Evolutionary conservation across 2,888 invertebrate genomes (phyloP), one percentile per base, ranked within the genome.

Genomic region (Chloroclysta siterata): DNA sequence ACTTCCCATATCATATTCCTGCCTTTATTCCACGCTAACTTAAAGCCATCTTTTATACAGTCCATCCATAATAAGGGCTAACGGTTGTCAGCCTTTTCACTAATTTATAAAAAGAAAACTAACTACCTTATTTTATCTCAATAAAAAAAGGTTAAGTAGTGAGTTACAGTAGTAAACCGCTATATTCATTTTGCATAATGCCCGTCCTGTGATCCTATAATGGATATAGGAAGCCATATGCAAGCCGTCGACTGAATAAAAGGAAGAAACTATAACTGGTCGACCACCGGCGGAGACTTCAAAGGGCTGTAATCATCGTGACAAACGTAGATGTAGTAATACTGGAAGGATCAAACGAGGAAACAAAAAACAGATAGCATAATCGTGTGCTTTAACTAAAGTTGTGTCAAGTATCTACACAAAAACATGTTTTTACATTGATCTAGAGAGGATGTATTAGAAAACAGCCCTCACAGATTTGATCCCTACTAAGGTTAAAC

Each of bases 231-330:
- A 90, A 90, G 83, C 85, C 81, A 79, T 81, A 83, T 80, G 81
- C 79, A 79, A 78, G 79, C 81, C 77, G 76, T 72, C 69, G 57
- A 55, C 50, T 51, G 76, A 77, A 83, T 85, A 89, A 88, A 89
- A 88, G 82, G 83, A 81, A 77, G 81, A 82, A 80, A 78, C 81
- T 78, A 77, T 81, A 81, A 78, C 79, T 80, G 79, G 77, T 63
- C 76, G 92, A 90, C 91, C 91, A 92, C 90, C 91, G 87, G 82
- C 84, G 78, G 78, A 78, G 88, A 74, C 88, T 79, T 92, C 91
- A 92, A 92, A 92, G 88, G 78, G 76, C 72, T 83, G 82, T 84
- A 89, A 88, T 85, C 81, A 83, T 81, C 81, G 83, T 84, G 84
- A 85, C 85, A 82, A 81, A 81, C 81, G 75, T 77, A 75, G 81